Evolutionary conservation across 2,797 vertebrate species (phyloP), one percentile per base, ranked within the genome.

Genomic region (Ptychobarbus kaznakovi): DNA sequence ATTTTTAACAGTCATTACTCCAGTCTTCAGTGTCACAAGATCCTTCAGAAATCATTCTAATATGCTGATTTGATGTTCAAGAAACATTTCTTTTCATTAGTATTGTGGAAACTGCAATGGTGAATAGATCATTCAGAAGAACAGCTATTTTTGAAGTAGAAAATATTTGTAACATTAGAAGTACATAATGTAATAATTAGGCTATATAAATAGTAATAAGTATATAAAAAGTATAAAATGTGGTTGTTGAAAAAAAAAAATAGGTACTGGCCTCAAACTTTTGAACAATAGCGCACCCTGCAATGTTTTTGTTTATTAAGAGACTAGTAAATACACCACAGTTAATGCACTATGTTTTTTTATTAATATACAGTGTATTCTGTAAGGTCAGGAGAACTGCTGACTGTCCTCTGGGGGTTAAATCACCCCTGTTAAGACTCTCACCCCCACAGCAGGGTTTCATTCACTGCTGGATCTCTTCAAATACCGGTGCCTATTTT

Each of bases 401-500:
- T 81, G 81, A 58, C 81, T 69, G 51, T 79, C 49, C 84, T 84
- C 49, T 53, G 53, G 68, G 61, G 63, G 72, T 86, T 86, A 83
- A 78, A 84, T 79, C 74, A 61, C 58, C 70, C 56, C 69, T 13
- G 38, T 66, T 66, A 35, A 58, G 28, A n/a, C 25, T 38, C 65
- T 53, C 12, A 49, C 8, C 12, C 18, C 28, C 38, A 49, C 16
- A 63, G 65, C 6, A 69, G 15, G 61, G 63, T 58, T 68, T 83
- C 70, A 78, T 56, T 87, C 68, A 25, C 42, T 83, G 72, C 44
- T 35, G 68, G 49, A 69, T 80, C 44, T 74, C 35, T 44, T 74
- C 22, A 53, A 80, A 81, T 44, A 85, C 11, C 22, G 9, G 3
- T 25, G 35, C 22, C 35, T 53, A 56, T 56, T 76, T 65, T 51